A percentile compares a stretch with the other conserved stretches of the same genome.
Evolutionary conservation across 2,113 vertebrate species (phyloP).

Genomic region (Silurus meridionalis): DNA sequence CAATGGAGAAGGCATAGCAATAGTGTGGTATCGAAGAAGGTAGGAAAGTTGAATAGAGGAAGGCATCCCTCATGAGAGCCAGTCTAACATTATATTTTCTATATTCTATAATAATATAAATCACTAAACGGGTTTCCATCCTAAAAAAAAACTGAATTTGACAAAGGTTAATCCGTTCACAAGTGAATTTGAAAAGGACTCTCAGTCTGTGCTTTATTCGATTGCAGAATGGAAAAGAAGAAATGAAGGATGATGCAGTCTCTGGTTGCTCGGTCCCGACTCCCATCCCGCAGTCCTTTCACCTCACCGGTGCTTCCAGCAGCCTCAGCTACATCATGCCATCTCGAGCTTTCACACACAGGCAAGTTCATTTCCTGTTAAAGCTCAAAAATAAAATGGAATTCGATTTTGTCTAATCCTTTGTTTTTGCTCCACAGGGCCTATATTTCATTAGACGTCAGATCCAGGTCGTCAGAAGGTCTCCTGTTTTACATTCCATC

Average conservation of each 20-base stretch:
- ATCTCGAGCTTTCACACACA: slow-evolving; percentile 47
- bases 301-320: slow-evolving; percentile 36
- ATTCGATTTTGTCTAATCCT: neutral
- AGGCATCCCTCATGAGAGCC: too few relatives aligned
- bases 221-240: slow-evolving; percentile 9
- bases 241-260: neutral
- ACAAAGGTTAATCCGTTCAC: neutral
- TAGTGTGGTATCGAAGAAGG: too few relatives aligned
- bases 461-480: slow-evolving; percentile 77
- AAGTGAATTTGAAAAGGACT: neutral
- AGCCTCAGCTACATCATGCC: slow-evolving; percentile 30
- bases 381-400: neutral
- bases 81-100: too few relatives aligned
- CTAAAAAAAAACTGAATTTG: too few relatives aligned
- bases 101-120: too few relatives aligned
- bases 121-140: too few relatives aligned
- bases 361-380: neutral
- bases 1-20: too few relatives aligned
- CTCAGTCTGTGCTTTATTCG: neutral
- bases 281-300: slow-evolving; percentile 26
- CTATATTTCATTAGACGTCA: slow-evolving; percentile 83
- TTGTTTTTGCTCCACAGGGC: slow-evolving; percentile 71
- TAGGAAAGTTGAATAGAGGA: too few relatives aligned
- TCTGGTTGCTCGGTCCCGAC: slow-evolving; percentile 33
- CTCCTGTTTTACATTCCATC: slow-evolving; percentile 79